Evolutionary conservation across 2,797 vertebrate species (phyloP).

Genomic region (Falco berigora): DNA sequence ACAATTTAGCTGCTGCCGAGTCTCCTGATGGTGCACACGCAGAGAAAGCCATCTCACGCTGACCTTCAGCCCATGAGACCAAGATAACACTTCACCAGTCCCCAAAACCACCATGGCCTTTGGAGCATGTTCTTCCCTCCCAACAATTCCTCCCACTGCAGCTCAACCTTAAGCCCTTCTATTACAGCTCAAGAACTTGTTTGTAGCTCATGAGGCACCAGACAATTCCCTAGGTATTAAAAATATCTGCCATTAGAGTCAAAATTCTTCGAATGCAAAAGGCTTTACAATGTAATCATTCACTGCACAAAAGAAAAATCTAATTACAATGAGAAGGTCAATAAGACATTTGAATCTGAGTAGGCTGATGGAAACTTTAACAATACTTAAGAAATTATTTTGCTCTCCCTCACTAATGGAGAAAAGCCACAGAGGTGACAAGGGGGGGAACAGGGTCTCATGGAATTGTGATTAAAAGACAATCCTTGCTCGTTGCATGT

Average conservation of each 20-base stretch:
- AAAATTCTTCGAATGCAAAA: neutral
- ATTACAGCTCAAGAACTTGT: neutral
- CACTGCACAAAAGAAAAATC: neutral
- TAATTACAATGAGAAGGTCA: neutral
- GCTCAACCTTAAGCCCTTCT: neutral
- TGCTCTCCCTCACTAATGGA: neutral
- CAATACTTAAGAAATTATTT: neutral
- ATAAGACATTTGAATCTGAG: neutral
- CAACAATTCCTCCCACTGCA: neutral
- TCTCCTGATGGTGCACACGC: accelerated
- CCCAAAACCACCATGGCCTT: neutral
- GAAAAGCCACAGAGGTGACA: neutral
- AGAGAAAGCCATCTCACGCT: neutral
- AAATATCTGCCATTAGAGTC: neutral
- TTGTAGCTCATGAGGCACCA: neutral
- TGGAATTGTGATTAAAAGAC: neutral
- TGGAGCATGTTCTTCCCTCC: neutral
- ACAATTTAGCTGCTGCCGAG: neutral
- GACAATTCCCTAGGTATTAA: neutral
- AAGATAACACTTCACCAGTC: neutral
- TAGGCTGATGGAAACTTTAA: neutral
- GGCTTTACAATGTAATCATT: neutral
- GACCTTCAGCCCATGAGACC: neutral
- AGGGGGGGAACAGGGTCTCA: neutral
- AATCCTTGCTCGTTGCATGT: accelerated